Percentiles rank a stretch among this genome's conserved stretches.
Evolutionary conservation across 2,797 vertebrate genomes (phyloP).

Genomic region (Otolemur crassicaudatus): DNA sequence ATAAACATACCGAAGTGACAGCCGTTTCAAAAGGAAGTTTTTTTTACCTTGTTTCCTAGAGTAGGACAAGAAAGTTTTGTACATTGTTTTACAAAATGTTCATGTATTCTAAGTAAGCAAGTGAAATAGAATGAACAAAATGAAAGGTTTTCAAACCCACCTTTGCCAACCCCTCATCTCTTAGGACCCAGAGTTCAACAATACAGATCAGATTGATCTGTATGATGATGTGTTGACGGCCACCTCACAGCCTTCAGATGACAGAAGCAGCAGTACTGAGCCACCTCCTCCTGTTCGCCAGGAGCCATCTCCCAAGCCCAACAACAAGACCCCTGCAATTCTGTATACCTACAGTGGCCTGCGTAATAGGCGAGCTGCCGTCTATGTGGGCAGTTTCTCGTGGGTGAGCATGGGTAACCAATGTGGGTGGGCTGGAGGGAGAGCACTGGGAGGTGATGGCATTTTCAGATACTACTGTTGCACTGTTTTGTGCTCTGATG

Average conservation of each 20-base stretch:
- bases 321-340: constrained; percentile 86
- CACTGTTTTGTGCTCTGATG: constrained; percentile 75
- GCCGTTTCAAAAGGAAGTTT: not conserved
- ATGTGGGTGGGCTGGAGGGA: constrained; percentile 66
- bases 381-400: constrained; percentile 96
- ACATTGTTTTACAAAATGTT: not conserved
- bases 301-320: constrained; percentile 84
- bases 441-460: constrained; percentile 75
- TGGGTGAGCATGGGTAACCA: constrained; percentile 91
- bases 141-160: not conserved
- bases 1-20: not conserved
- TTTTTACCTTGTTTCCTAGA: constrained; percentile 11
- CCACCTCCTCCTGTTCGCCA: constrained; percentile 82
- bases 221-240: constrained; percentile 96
- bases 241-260: constrained; percentile 88
- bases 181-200: constrained; percentile 90
- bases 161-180: constrained; percentile 26
- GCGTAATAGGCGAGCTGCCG: constrained; percentile 88
- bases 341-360: constrained; percentile 88
- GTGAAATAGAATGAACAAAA: constrained; percentile 3
- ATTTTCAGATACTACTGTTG: constrained; percentile 74
- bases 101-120: constrained; percentile 21
- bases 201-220: constrained; percentile 95
- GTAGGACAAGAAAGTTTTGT: not conserved
- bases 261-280: constrained; percentile 80